A percentile compares a stretch with the other conserved stretches of the same genome.
These are phyloP conservation scores for Orchestes rusci DNA, from an alignment of 2,888 invertebrate species.

Conservation along the genomic window DNA sequence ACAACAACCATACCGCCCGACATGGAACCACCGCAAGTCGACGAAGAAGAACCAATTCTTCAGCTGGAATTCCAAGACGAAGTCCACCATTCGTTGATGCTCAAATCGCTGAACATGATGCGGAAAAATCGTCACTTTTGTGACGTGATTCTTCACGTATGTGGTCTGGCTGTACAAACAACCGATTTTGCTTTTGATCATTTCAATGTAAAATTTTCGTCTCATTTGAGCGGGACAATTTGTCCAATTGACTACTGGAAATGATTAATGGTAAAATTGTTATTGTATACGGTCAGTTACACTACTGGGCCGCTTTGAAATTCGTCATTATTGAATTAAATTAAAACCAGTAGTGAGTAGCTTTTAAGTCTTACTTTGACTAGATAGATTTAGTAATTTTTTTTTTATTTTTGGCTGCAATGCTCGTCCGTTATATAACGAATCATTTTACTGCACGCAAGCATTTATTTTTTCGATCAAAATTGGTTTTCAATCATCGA, in stretches of 20 bases:
- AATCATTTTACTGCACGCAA: too few species aligned
- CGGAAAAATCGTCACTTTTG: conserved; percentile 79
- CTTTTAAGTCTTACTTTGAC: conserved; percentile 37
- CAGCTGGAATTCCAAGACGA: conserved; percentile 51
- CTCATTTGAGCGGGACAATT: conserved; percentile 20
- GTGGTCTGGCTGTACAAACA: conserved; percentile 44
- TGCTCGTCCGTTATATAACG: too few species aligned
- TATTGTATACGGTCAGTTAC: conserved; percentile 43
- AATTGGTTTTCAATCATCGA: too few species aligned
- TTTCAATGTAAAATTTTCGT: background rate
- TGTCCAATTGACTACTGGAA: too few species aligned
- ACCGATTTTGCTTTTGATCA: background rate
- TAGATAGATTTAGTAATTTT: conserved; percentile 17
- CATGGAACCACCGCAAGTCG: conserved; percentile 26
- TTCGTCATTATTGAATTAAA: conserved; percentile 39
- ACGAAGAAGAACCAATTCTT: conserved; percentile 35
- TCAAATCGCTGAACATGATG: conserved; percentile 67
- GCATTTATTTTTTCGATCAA: too few species aligned
- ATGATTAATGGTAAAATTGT: conserved; percentile 35
- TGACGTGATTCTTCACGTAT: conserved; percentile 76
- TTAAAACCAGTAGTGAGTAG: conserved; percentile 45
- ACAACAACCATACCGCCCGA: conserved; percentile 7
- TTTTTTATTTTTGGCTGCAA: conserved; percentile 4
- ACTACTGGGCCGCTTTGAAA: conserved; percentile 43
- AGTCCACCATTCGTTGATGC: conserved; percentile 53